Evolutionary conservation across 2,113 vertebrate species (phyloP).

Genomic region (Microcebus jonahi): DNA sequence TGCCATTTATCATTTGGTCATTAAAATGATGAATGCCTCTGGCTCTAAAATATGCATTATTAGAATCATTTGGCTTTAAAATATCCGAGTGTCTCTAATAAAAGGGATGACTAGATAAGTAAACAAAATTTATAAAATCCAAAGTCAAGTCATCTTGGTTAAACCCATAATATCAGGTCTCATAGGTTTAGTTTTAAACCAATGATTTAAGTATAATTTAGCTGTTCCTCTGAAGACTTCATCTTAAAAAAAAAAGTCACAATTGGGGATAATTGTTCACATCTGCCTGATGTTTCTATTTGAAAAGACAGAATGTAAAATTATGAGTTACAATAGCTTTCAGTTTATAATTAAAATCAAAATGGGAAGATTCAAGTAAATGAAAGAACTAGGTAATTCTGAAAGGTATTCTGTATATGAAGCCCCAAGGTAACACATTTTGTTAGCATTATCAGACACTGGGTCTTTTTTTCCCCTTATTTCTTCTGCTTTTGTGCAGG

Average conservation of each 20-base stretch:
- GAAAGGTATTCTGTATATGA: background rate
- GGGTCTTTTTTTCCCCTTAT: background rate
- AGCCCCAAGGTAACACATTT: background rate
- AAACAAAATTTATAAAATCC: background rate
- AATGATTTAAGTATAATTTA: constrained; percentile 14
- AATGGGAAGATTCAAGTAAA: constrained; percentile 8
- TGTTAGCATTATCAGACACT: background rate
- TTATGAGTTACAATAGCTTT: constrained; percentile 32
- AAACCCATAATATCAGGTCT: background rate
- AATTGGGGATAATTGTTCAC: constrained; percentile 58
- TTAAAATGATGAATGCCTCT: background rate
- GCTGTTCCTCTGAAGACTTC: background rate
- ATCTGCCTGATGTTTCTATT: constrained; percentile 51
- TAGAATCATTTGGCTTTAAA: background rate
- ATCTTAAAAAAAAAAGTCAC: constrained; percentile 12
- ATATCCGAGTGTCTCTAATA: background rate
- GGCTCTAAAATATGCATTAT: background rate
- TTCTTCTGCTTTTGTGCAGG: background rate
- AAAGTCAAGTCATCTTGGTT: background rate
- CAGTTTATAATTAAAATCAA: constrained; percentile 51
- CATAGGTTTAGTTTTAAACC: background rate
- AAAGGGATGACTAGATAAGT: background rate
- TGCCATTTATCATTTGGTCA: background rate
- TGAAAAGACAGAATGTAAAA: constrained; percentile 39
- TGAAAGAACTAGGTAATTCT: background rate